These are phyloP conservation scores for Ylistrum balloti DNA, from an alignment of 1,140 invertebrate genomes.

Conservation along the genomic window DNA sequence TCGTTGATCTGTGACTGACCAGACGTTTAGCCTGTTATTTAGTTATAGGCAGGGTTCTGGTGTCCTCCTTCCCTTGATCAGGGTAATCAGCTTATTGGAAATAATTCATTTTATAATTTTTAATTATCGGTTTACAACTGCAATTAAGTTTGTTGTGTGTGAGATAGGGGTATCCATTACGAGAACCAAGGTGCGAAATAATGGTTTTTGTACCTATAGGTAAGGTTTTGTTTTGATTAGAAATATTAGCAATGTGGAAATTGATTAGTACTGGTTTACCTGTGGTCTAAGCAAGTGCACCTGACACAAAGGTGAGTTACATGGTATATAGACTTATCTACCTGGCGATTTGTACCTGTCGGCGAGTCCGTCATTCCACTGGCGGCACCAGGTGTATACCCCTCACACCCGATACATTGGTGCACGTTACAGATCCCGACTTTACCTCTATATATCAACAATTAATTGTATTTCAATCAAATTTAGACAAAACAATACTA, in stretches of 20 bases:
- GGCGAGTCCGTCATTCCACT: background rate
- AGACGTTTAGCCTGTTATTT: background rate
- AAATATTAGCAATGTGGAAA: slow-evolving; percentile 35
- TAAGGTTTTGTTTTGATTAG: slow-evolving; percentile 35
- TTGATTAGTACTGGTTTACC: slow-evolving; percentile 32
- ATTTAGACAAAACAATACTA: background rate
- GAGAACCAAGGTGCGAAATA: slow-evolving; percentile 12
- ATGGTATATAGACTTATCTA: slow-evolving; percentile 29
- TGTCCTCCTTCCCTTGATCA: background rate
- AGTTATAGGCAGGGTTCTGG: background rate
- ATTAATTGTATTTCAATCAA: slow-evolving; percentile 8
- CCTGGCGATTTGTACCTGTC: slow-evolving; percentile 37
- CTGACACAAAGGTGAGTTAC: slow-evolving; percentile 25
- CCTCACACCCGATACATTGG: slow-evolving; percentile 29
- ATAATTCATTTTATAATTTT: slow-evolving; percentile 31
- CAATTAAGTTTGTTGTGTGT: slow-evolving; percentile 47
- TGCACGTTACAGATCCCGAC: background rate
- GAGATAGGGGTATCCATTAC: slow-evolving; percentile 45
- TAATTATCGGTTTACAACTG: slow-evolving; percentile 31
- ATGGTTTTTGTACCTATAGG: slow-evolving; percentile 23
- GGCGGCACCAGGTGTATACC: background rate
- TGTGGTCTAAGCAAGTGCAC: slow-evolving; percentile 15
- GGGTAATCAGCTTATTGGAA: slow-evolving; percentile 10
- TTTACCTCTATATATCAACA: background rate
- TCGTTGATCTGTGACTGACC: no score